phyloP scores from a whole-genome alignment of 1,140 invertebrate species.

The Diplogasteroides magnus region DNA sequence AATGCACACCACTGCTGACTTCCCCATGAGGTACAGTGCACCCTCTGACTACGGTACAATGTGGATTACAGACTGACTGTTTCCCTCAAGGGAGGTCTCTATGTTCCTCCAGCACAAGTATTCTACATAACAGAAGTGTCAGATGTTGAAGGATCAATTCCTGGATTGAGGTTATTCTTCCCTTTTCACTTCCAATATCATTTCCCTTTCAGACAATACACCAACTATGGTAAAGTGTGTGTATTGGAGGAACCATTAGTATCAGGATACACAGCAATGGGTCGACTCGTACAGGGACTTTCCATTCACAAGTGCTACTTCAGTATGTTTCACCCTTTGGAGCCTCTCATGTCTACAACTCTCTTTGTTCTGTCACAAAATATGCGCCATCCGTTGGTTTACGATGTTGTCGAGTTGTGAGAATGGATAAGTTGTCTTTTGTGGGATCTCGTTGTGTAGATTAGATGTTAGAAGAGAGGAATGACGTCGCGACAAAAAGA shows the following conservation, averaged over 20 bases:
- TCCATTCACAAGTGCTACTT: constrained; percentile 19
- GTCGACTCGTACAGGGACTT: constrained; percentile 10
- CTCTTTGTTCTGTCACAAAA: too few species aligned
- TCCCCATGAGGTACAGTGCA: constrained; percentile 15
- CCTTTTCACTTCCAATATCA: background rate
- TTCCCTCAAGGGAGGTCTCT: constrained; percentile 17
- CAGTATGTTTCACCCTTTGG: constrained; percentile 12
- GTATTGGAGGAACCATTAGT: constrained; percentile 20
- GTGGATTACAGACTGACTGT: constrained; percentile 4
- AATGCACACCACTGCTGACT: constrained; percentile 12
- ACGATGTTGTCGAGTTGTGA: too few species aligned
- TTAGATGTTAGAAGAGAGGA: too few species aligned
- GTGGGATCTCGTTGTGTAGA: too few species aligned
- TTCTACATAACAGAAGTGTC: constrained; percentile 14
- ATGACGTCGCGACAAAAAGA: too few species aligned
- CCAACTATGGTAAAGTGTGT: constrained; percentile 23
- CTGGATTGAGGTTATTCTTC: constrained; percentile 1
- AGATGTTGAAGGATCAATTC: constrained; percentile 18
- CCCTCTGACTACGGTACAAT: background rate
- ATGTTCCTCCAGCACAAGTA: constrained; percentile 13
- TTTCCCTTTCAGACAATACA: constrained; percentile 1
- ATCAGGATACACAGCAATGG: constrained; percentile 20
- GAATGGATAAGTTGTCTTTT: too few species aligned
- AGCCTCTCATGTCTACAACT: too few species aligned
- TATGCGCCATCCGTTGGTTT: too few species aligned